Evolutionary conservation across 2,113 vertebrate genomes (phyloP).

Genomic region (Cnemophilus loriae): DNA sequence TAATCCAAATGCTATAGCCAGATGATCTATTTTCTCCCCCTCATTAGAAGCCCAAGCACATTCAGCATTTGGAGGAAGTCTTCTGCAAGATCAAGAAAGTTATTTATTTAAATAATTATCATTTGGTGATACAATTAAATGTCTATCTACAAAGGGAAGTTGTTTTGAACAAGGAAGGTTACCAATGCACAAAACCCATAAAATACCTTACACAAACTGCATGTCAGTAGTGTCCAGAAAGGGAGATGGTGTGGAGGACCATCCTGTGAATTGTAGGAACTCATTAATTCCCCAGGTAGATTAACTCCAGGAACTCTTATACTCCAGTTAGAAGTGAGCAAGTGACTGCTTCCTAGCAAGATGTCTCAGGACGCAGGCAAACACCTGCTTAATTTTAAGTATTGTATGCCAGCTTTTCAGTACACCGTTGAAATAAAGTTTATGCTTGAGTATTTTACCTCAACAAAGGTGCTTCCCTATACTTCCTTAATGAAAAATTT

Average conservation of each 20-base stretch:
- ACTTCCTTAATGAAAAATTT: background rate
- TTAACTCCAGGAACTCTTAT: background rate
- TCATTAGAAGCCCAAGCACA: background rate
- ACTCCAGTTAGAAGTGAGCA: background rate
- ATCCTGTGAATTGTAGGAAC: background rate
- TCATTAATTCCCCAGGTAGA: background rate
- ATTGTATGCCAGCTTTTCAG: background rate
- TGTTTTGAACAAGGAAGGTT: background rate
- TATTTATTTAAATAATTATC: background rate
- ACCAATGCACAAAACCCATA: background rate
- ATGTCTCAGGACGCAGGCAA: background rate
- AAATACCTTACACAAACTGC: background rate
- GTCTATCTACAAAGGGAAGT: background rate
- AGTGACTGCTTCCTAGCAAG: background rate
- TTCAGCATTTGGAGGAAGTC: background rate
- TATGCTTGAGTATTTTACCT: background rate
- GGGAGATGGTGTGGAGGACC: background rate
- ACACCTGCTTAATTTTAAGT: background rate
- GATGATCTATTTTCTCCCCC: background rate
- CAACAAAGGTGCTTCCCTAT: background rate
- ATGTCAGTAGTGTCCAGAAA: background rate
- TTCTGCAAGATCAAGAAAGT: background rate
- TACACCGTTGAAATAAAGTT: background rate
- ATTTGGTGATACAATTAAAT: background rate
- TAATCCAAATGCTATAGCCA: background rate